Evolutionary conservation across 2,797 vertebrate genomes (phyloP), one percentile per base, ranked within the genome.

Genomic region (Falco peregrinus): DNA sequence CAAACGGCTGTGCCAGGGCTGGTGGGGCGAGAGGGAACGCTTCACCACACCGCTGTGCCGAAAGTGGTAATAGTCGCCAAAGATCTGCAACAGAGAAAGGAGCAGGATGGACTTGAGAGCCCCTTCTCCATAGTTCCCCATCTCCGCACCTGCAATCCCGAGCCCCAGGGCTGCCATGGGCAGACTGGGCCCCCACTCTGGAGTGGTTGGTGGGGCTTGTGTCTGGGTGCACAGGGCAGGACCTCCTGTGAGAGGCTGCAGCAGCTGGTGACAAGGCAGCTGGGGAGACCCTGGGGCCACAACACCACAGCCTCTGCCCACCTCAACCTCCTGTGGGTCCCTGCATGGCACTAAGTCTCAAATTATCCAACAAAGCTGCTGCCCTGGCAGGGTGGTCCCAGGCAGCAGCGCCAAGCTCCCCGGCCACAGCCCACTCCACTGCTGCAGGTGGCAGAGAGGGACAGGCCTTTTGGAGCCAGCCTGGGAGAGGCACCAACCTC

Each of bases 1-100:
- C 90, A 98, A 83, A 70, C 81, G 98, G 87, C 98, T 97, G 77
- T 99, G 98, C 96, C 98, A 98, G 89, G 94, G 97, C 78, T 98
- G 98, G 97, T 99, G 99, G 86, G 98, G 98, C 0, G 98, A 98
- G 95, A 99, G 97, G 35, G 99, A 99, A 91, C 99, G 98, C 98
- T 99, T 99, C 95, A 97, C 98, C 97, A 99, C 98, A 0, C 95
- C 98, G 10, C 97, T 98, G 97, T 99, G 99, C 95, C 98, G 85
- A 1, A 97, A 97, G 73, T 97, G 95, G 88, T 95, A 97, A 68
- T 97, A 97, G 90, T 96, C 54, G 0, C 94, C 95, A 1, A 97
- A 96, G 81, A 97, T 97, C 96, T 97, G 93, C 41, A 73, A 56
- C 11, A 35, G 5, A 88, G 54, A 43, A 68, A 85, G 35, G 22